phyloP scores from a whole-genome alignment of 2,113 vertebrate genomes.

The Glaucidium brasilianum region DNA sequence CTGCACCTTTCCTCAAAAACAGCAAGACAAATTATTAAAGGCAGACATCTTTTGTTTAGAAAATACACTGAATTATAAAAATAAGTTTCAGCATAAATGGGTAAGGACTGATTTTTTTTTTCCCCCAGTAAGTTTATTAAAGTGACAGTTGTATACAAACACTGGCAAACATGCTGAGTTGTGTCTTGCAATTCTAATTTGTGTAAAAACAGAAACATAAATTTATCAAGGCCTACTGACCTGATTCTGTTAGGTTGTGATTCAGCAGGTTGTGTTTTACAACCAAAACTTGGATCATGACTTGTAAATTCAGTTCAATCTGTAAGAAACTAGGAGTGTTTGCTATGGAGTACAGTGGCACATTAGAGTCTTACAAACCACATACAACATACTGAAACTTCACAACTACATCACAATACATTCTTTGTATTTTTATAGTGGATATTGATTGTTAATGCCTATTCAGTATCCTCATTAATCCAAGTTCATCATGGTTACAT shows the following conservation, averaged over 20 bases:
- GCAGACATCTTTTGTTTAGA: not conserved
- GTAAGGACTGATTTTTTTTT: not conserved
- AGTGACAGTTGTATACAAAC: not conserved
- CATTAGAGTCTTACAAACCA: not conserved
- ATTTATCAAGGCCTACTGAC: not conserved
- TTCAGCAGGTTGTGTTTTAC: not conserved
- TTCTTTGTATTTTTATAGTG: not conserved
- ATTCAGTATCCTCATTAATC: not conserved
- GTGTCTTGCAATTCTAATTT: not conserved
- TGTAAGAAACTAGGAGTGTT: not conserved
- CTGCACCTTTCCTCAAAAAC: not conserved
- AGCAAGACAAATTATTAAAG: not conserved
- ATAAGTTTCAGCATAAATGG: not conserved
- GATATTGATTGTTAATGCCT: not conserved
- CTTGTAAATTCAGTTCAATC: not conserved
- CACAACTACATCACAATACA: not conserved
- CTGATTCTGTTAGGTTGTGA: not conserved
- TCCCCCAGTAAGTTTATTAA: not conserved
- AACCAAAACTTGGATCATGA: not conserved
- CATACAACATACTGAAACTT: not conserved
- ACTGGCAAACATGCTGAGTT: not conserved
- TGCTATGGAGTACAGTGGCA: not conserved
- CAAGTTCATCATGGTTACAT: not conserved
- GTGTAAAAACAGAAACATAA: not conserved
- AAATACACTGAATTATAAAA: not conserved